Evolutionary conservation across 2,113 vertebrate species (phyloP).

Genomic region (Lophius piscatorius): DNA sequence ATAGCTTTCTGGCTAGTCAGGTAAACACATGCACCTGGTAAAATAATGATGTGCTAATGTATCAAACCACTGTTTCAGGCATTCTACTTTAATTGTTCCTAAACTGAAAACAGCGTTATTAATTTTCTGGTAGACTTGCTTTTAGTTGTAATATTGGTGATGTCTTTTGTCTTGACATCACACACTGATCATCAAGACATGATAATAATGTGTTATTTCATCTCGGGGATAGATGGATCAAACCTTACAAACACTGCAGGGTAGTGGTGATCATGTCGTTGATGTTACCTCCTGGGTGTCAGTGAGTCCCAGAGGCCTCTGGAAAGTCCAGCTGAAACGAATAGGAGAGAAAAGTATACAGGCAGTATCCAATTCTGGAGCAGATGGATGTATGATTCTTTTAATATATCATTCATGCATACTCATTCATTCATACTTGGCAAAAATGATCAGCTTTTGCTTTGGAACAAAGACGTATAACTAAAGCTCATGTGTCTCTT

Average conservation of each 20-base stretch:
- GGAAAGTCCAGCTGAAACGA: constrained; percentile 64
- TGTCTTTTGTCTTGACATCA: too few relatives aligned
- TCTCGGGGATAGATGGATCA: constrained; percentile 57
- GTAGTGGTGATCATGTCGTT: neutral
- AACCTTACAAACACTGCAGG: neutral
- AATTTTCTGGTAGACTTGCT: too few relatives aligned
- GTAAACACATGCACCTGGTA: neutral
- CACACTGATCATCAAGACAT: too few relatives aligned
- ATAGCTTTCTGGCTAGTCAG: neutral
- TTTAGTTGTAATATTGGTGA: too few relatives aligned
- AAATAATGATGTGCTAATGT: neutral
- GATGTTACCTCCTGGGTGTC: constrained; percentile 71
- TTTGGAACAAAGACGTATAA: neutral
- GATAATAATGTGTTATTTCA: neutral
- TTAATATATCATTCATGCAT: too few relatives aligned
- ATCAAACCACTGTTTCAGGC: too few relatives aligned
- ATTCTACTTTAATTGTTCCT: too few relatives aligned
- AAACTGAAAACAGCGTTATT: too few relatives aligned
- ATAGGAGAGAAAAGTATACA: constrained; percentile 44
- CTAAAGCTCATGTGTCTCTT: too few relatives aligned
- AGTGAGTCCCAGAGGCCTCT: constrained; percentile 74
- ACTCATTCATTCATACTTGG: too few relatives aligned
- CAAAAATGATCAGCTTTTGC: neutral
- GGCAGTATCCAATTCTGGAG: neutral
- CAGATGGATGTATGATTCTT: constrained; percentile 17